These are phyloP conservation scores for Athene noctua DNA, from an alignment of 2,113 vertebrate species.

Conservation along the genomic window DNA sequence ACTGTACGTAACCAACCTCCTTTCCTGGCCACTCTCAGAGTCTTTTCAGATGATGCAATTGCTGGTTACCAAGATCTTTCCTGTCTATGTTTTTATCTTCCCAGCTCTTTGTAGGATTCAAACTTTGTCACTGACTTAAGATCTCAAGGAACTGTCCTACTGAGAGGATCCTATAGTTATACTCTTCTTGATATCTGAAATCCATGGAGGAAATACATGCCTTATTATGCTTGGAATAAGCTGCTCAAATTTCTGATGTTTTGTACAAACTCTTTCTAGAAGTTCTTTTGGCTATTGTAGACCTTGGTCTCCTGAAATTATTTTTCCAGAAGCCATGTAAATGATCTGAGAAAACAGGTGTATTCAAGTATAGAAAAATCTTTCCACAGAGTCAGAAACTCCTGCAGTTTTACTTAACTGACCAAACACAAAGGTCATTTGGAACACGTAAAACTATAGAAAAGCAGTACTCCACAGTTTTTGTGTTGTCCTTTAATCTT, in stretches of 20 bases:
- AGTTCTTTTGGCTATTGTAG: neutral
- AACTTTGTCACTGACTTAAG: neutral
- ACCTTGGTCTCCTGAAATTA: neutral
- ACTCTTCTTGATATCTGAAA: neutral
- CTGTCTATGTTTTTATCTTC: neutral
- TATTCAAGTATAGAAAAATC: neutral
- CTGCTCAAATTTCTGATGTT: neutral
- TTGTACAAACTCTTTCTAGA: neutral
- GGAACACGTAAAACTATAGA: neutral
- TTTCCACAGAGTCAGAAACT: neutral
- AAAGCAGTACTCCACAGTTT: neutral
- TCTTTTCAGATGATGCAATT: neutral
- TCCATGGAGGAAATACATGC: neutral
- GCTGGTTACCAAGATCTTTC: neutral
- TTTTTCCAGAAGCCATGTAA: neutral
- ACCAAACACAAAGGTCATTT: neutral
- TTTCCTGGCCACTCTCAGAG: neutral
- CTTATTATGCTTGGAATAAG: neutral
- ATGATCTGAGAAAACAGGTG: neutral
- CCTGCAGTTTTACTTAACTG: neutral
- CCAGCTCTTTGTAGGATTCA: neutral
- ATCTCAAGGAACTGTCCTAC: neutral
- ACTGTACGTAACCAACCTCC: neutral
- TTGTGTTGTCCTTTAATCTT: neutral
- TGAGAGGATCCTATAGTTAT: neutral